Evolutionary conservation across 2,888 invertebrate species (phyloP), one percentile per base, ranked within the genome.

Genomic region (Standfussiana lucernea): DNA sequence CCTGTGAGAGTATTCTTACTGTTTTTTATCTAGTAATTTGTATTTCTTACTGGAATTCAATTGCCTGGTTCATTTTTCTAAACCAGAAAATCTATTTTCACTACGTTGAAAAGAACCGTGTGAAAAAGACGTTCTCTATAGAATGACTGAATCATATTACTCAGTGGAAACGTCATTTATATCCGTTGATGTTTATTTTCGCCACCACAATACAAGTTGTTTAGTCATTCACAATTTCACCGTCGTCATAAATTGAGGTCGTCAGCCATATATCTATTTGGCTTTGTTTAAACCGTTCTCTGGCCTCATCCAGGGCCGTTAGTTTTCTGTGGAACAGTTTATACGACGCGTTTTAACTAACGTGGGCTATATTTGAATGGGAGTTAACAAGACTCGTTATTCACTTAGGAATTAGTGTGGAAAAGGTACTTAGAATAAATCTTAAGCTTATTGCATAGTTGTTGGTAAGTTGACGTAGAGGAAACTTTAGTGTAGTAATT

Each of bases 321-420:
- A 72, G 79, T 83, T 86, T 83, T 78, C 86, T 69, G 84, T 70
- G 84, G 72, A 62, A 13, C 35, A 11, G 69, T 86, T 83, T 83
- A 83, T 83, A 69, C 68, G 86, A 72, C 65, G 56, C 45, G 66
- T 78, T 86, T 78, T 78, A 83, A 78, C 86, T 86, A 83, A 83
- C 74, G 62, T 61, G 65, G 24, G 67, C 74, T 83, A 86, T 86
- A 86, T 83, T 86, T 83, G 74, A 74, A 83, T 78, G 53, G 64
- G 67, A 72, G 62, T 72, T 72, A 86, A 61, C 86, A 64, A 83
- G 64, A 24, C 83, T 72, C 73, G 72, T 83, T 77, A 74, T 56
- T 86, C 71, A 83, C 73, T 72, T 73, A 50, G 56, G 78, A 73
- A 83, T 86, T 86, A 77, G 24, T 28, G 62, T n/a, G 40, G 62